phyloP scores from a whole-genome alignment of 2,113 vertebrate species.

The Numenius arquata region DNA sequence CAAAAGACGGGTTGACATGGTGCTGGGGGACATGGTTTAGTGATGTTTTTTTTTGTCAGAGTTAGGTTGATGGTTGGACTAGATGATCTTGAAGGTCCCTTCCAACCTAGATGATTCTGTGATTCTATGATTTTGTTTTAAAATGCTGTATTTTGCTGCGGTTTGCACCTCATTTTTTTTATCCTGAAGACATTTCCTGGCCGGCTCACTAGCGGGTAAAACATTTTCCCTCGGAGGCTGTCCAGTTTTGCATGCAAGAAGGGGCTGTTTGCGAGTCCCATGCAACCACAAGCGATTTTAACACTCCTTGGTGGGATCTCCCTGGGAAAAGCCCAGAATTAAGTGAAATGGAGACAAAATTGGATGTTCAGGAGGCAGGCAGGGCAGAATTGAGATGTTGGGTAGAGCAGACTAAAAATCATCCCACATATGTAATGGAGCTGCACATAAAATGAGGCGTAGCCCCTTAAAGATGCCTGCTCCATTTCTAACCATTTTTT shows the following conservation, averaged over 20 bases:
- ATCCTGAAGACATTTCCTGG: background rate
- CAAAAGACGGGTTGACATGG: no score
- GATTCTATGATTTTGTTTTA: background rate
- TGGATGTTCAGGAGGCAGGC: background rate
- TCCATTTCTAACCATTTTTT: accelerated
- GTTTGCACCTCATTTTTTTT: background rate
- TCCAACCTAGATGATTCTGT: no score
- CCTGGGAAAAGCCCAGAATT: background rate
- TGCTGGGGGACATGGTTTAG: no score
- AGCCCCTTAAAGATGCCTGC: background rate
- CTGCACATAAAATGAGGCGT: background rate
- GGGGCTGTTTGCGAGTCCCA: background rate
- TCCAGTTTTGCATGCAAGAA: background rate
- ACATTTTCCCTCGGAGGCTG: background rate
- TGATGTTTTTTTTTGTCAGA: no score
- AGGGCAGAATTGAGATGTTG: background rate
- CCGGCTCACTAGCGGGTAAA: background rate
- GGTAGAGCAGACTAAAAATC: background rate
- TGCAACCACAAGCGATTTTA: background rate
- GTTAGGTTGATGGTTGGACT: no score
- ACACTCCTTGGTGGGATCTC: background rate
- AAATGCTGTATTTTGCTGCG: background rate
- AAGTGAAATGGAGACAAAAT: background rate
- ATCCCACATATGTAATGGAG: background rate
- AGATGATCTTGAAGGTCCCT: no score